These are phyloP conservation scores for Bombus fervidus DNA, from an alignment of 1,140 invertebrate species.

Conservation along the genomic window DNA sequence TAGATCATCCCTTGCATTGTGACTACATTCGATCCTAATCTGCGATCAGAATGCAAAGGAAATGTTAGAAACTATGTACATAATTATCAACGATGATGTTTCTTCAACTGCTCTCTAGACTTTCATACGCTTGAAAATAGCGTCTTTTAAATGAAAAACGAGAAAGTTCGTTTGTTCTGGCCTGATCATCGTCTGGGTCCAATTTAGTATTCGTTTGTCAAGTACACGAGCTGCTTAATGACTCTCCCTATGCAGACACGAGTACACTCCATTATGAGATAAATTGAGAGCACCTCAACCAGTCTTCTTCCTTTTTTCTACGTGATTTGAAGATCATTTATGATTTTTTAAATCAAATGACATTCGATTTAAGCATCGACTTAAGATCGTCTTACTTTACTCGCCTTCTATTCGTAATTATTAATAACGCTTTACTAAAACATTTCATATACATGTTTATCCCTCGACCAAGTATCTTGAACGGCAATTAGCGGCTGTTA, in stretches of 20 bases:
- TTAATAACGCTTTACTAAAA: background rate
- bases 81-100: background rate
- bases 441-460: background rate
- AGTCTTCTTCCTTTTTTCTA: conserved; percentile 22
- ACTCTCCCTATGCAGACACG: conserved; percentile 10
- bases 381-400: background rate
- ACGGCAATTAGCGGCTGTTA: conserved; percentile 14
- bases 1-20: background rate
- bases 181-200: background rate
- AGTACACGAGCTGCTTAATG: background rate
- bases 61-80: background rate
- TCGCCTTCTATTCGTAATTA: background rate
- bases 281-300: conserved; percentile 30
- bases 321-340: conserved; percentile 13
- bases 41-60: background rate
- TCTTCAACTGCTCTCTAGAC: background rate
- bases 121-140: too few relatives aligned
- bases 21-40: background rate
- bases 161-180: background rate
- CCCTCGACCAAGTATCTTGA: background rate
- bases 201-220: background rate
- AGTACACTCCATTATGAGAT: conserved; percentile 33
- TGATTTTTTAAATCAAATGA: background rate
- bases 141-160: too few relatives aligned
- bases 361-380: background rate